Evolutionary conservation across 2,888 invertebrate genomes (phyloP).

Genomic region (Criorhina ranunculi): DNA sequence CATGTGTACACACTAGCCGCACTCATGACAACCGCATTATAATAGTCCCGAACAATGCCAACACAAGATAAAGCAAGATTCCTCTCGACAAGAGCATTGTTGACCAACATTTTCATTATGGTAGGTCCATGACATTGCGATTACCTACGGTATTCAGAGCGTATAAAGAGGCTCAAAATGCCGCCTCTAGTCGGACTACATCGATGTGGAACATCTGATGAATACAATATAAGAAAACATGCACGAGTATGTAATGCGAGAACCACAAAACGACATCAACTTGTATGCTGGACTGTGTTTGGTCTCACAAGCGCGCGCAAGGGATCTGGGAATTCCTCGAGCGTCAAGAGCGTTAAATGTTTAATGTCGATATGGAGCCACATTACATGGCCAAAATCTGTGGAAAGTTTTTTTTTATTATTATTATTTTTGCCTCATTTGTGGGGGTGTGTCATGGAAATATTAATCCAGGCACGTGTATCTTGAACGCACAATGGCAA

Average conservation of each 20-base stretch:
- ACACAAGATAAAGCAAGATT: slow-evolving; percentile 1
- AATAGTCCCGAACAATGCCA: slow-evolving; percentile 2
- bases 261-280: slow-evolving; percentile 1
- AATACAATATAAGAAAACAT: slow-evolving; percentile 12
- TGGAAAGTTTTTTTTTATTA: slow-evolving; percentile 7
- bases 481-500: slow-evolving; percentile 3
- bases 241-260: neutral
- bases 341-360: slow-evolving; percentile 4
- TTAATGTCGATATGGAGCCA: neutral
- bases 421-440: neutral
- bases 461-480: slow-evolving; percentile 24
- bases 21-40: slow-evolving; percentile 13
- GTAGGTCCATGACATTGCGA: neutral
- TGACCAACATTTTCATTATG: slow-evolving; percentile 45
- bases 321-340: neutral
- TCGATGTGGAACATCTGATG: neutral
- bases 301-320: neutral
- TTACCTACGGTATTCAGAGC: neutral
- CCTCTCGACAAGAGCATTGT: slow-evolving; percentile 17
- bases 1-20: slow-evolving; percentile 11
- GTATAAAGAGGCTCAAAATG: neutral
- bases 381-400: neutral
- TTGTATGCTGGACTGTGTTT: neutral
- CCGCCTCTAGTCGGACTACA: slow-evolving; percentile 1
- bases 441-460: slow-evolving; percentile 11